These are phyloP conservation scores for Rattus rattus DNA, from an alignment of 2,113 vertebrate genomes.

Conservation along the genomic window DNA sequence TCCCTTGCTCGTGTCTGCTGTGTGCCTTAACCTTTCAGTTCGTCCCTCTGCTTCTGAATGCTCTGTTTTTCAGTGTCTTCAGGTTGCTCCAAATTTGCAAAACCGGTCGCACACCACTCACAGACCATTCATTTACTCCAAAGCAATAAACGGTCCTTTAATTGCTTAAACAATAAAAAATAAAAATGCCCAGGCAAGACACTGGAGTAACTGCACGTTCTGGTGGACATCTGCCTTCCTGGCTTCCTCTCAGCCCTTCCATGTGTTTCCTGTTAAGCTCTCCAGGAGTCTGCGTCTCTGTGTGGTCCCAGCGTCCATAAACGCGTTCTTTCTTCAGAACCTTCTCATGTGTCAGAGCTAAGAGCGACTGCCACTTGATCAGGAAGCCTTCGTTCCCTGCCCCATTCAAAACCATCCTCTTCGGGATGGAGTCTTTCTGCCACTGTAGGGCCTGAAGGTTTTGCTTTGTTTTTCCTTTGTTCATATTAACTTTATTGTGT, in stretches of 20 bases:
- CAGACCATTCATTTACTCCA: background rate
- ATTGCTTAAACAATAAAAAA: conserved; percentile 37
- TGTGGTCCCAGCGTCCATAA: conserved; percentile 29
- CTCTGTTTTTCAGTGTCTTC: background rate
- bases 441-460: background rate
- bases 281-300: background rate
- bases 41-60: background rate
- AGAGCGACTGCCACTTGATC: background rate
- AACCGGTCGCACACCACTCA: background rate
- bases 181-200: background rate
- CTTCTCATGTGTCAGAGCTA: conserved; percentile 29
- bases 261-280: conserved; percentile 15
- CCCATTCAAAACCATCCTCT: background rate
- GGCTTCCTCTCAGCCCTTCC: background rate
- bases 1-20: background rate
- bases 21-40: background rate
- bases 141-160: conserved; percentile 16
- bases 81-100: background rate
- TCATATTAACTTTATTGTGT: background rate
- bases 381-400: background rate
- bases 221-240: background rate
- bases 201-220: background rate
- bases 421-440: no score
- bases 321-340: background rate
- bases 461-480: background rate